phyloP scores from a whole-genome alignment of 1,140 invertebrate species.

The Drosophila jambulina region DNA sequence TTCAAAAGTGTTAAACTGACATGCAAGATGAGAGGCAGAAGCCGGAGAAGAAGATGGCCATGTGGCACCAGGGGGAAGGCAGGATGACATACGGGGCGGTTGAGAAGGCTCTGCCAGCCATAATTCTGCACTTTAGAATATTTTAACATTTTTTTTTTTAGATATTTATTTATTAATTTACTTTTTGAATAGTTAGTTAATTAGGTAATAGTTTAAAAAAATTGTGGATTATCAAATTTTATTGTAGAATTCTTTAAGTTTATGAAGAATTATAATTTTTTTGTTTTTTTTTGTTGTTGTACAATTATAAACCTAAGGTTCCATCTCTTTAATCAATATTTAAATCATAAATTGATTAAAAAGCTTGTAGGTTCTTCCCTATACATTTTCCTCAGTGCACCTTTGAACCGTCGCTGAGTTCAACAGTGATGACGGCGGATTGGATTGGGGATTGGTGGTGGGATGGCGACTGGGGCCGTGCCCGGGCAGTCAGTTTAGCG shows the following conservation, averaged over 20 bases:
- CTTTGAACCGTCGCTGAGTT: conserved; percentile 7
- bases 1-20: conserved; percentile 82
- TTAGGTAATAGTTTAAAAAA: too few relatives aligned
- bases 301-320: neutral
- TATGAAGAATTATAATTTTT: too few relatives aligned
- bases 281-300: neutral
- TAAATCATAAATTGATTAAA: neutral
- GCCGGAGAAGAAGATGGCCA: conserved; percentile 4
- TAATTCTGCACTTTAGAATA: conserved; percentile 37
- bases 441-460: conserved; percentile 15
- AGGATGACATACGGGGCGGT: conserved; percentile 3
- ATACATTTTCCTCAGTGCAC: conserved; percentile 4
- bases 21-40: conserved; percentile 64
- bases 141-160: neutral
- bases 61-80: conserved; percentile 4
- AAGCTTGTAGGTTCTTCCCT: neutral
- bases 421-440: conserved; percentile 27
- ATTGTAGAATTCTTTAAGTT: too few relatives aligned
- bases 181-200: too few relatives aligned
- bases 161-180: too few relatives aligned
- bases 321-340: neutral
- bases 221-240: too few relatives aligned
- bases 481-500: conserved; percentile 72
- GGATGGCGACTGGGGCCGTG: conserved; percentile 43
- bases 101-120: conserved; percentile 20